Conservation (phyloP, 2,113 vertebrate genomes). For the Myodes glareolus region DNA sequence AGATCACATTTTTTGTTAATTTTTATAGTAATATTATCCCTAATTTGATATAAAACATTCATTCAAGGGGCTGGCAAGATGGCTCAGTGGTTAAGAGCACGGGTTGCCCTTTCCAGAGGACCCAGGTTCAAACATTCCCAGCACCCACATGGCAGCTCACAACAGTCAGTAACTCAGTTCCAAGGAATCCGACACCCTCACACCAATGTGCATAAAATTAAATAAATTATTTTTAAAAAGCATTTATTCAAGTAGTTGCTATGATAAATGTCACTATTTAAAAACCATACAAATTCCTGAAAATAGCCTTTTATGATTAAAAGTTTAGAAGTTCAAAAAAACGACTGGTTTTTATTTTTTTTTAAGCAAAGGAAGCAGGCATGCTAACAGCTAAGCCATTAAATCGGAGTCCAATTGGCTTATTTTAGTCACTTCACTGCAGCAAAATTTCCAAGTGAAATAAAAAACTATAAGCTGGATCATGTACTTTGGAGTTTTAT, state of each 20-base stretch:
- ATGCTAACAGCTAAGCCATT: background rate
- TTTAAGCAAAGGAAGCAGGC: background rate
- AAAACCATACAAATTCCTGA: conserved; percentile 22
- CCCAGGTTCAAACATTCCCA: no score
- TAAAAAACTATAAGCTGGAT: background rate
- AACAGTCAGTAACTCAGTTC: no score
- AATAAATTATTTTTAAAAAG: background rate
- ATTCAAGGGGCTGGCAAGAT: conserved; percentile 20
- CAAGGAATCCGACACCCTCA: no score
- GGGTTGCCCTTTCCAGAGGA: no score
- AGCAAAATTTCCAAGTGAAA: conserved; percentile 18
- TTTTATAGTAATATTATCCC: conserved; percentile 23
- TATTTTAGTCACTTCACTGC: background rate
- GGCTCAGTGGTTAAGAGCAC: no score
- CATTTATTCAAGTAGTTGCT: conserved; percentile 24
- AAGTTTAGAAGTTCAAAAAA: conserved; percentile 17
- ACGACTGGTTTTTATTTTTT: conserved; percentile 13
- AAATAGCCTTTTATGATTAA: conserved; percentile 26
- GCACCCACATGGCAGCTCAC: no score
- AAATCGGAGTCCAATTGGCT: background rate
- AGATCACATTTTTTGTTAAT: background rate
- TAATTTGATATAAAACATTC: conserved; percentile 20
- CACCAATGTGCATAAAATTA: no score
- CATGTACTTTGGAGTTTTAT: background rate
- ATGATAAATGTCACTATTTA: conserved; percentile 12